Percentiles rank a stretch among this genome's conserved stretches.
phyloP scores from a whole-genome alignment of 2,113 vertebrate genomes.

The Pseudorhombus dupliciocellatus region DNA sequence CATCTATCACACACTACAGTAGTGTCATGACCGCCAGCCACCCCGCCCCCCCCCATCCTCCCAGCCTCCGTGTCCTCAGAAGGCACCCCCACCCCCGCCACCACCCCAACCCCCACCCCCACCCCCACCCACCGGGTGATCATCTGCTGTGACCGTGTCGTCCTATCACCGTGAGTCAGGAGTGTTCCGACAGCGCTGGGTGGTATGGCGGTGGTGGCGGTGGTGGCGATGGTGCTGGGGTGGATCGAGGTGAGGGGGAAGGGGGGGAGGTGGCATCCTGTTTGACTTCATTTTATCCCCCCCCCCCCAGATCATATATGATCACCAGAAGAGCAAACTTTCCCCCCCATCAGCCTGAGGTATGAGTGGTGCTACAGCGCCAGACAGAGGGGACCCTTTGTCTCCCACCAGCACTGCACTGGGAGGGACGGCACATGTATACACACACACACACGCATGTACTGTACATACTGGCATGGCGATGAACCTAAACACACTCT shows the following conservation, averaged over 20 bases:
- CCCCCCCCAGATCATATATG: slow-evolving; percentile 40
- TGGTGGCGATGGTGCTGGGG: background rate
- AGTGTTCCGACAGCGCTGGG: slow-evolving; percentile 57
- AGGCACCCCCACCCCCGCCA: slow-evolving; percentile 50
- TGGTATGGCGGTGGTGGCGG: background rate
- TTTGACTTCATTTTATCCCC: slow-evolving; percentile 55
- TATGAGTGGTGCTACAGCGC: slow-evolving; percentile 47
- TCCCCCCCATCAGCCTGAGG: slow-evolving; percentile 58
- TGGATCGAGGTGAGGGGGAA: background rate
- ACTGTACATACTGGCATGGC: slow-evolving; percentile 49
- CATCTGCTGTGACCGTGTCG: slow-evolving; percentile 72
- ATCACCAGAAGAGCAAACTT: slow-evolving; percentile 65
- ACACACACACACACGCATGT: slow-evolving; percentile 50
- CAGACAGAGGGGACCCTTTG: slow-evolving; percentile 80
- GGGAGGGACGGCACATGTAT: slow-evolving; percentile 55
- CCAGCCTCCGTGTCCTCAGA: slow-evolving; percentile 66
- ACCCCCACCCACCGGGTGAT: slow-evolving; percentile 59
- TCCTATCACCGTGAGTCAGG: slow-evolving; percentile 70
- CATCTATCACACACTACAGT: slow-evolving; percentile 64
- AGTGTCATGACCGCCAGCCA: slow-evolving; percentile 59
- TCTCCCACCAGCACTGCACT: slow-evolving; percentile 67
- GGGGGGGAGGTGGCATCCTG: slow-evolving; percentile 34
- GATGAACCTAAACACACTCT: slow-evolving; percentile 12
- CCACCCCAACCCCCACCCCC: slow-evolving; percentile 43
- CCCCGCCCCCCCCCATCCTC: slow-evolving; percentile 3